Base-by-base conservation (phyloP, 92 coral and sea anemone genomes). In the Chrysogorgia sp. region DNA sequence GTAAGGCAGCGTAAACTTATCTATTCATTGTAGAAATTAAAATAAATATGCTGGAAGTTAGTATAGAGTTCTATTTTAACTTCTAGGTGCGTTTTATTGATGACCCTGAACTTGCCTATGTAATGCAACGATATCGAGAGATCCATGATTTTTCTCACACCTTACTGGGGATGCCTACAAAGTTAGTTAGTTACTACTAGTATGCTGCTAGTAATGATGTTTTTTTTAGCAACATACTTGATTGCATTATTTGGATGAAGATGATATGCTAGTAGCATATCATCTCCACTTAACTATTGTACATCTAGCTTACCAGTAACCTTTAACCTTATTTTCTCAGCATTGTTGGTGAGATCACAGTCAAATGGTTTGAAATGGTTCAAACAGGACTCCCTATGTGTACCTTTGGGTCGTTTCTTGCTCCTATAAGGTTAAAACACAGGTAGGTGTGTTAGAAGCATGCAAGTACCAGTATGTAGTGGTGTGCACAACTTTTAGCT, bases 311-410 rank as follows among this genome's bases (percentile, higher is more conserved):
- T n/a, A n/a, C n/a, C n/a, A n/a, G n/a, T n/a, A n/a, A n/a, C n/a
- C n/a, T n/a, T n/a, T n/a, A n/a, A n/a, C n/a, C 43, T 40, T 67
- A 8, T 26, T 25, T 45, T 65, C 47, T 8, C 79, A 94, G 98
- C 85, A 90, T 94, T 63, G 71, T 90, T 24, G 92, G 92, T 45
- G 98, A 94, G 50, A 85, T 91, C 63, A 91, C 98, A n/a, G 94
- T 94, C 33, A 94, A 94, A 70, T 94, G 98, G 98, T 94, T 91
- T 81, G 98, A 94, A 82, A 83, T 94, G 94, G 82, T 91, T 21
- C 97, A 94, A 49, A 89, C 92, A 23, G 89, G 97, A 29, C 88
- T 94, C 1, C 98, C 98, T 28, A 87, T 94, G 94, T 94, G 98
- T 86, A 90, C 88, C 0, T 37, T 94, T 64, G 86, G 94, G 52